phyloP scores from a whole-genome alignment of 1,140 invertebrate species.

The Linepithema humile region DNA sequence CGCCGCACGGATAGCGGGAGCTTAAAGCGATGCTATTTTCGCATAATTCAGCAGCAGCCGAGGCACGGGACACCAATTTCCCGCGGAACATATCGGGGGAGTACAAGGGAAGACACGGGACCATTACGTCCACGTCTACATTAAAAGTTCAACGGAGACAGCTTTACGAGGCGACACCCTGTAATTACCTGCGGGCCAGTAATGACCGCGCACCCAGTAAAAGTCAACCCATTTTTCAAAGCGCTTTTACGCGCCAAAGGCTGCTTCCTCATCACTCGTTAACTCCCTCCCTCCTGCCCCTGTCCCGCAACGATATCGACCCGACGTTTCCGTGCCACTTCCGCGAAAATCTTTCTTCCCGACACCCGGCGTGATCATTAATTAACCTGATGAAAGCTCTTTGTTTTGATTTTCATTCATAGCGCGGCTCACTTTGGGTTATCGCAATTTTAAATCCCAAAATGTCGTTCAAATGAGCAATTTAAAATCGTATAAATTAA shows the following conservation, averaged over 20 bases:
- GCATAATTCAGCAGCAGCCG: slow-evolving; percentile 18
- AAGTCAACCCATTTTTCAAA: slow-evolving; percentile 56
- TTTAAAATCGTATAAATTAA: neutral
- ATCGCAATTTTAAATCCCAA: neutral
- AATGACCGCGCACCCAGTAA: slow-evolving; percentile 21
- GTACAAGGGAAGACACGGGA: slow-evolving; percentile 4
- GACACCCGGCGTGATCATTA: neutral
- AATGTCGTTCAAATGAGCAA: neutral
- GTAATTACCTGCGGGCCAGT: slow-evolving; percentile 39
- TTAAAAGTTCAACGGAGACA: slow-evolving; percentile 54
- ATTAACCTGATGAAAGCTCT: slow-evolving; percentile 13
- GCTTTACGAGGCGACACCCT: slow-evolving; percentile 47
- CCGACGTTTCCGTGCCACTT: slow-evolving; percentile 4
- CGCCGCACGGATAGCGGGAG: neutral
- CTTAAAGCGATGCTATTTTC: slow-evolving; percentile 6
- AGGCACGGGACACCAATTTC: slow-evolving; percentile 23
- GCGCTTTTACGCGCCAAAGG: slow-evolving; percentile 36
- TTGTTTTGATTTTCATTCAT: slow-evolving; percentile 24
- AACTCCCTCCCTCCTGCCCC: neutral
- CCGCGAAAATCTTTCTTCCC: neutral
- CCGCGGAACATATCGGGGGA: slow-evolving; percentile 38
- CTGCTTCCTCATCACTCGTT: slow-evolving; percentile 36
- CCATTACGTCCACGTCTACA: slow-evolving; percentile 49
- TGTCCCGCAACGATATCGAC: slow-evolving; percentile 26
- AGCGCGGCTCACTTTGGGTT: neutral